A percentile compares a stretch with the other conserved stretches of the same genome.
Conservation (phyloP, 1,140 invertebrate genomes). For the Popillia japonica region DNA sequence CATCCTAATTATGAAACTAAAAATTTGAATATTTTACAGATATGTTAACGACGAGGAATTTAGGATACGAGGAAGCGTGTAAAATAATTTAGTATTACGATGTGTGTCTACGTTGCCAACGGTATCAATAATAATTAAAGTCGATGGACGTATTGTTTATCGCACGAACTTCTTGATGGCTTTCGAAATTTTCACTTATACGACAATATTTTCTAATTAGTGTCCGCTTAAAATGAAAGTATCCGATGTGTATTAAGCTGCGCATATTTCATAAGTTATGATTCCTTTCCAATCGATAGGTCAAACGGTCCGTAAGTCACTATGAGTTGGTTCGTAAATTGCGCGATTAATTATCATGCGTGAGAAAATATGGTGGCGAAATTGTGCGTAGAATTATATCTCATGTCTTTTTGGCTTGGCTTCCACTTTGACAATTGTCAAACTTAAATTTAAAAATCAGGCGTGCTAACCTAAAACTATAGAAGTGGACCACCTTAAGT, state of each 20-base stretch:
- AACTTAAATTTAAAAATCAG: too few relatives aligned
- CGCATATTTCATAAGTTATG: conserved; percentile 9
- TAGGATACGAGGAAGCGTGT: background rate
- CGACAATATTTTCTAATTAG: background rate
- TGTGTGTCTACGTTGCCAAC: background rate
- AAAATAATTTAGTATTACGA: background rate
- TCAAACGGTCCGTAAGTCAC: background rate
- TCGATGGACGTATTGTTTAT: background rate
- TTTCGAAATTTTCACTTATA: conserved; percentile 23
- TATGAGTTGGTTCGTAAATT: background rate
- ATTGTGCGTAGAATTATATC: too few relatives aligned
- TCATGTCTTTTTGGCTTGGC: too few relatives aligned
- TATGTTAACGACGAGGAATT: background rate
- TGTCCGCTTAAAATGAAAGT: conserved; percentile 11
- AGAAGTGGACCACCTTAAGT: too few relatives aligned
- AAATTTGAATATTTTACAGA: conserved; percentile 24
- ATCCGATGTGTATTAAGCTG: background rate
- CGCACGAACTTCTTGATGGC: background rate
- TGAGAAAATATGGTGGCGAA: background rate
- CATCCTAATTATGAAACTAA: background rate
- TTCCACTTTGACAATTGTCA: too few relatives aligned
- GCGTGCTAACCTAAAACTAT: too few relatives aligned
- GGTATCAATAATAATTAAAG: background rate
- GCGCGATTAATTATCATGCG: background rate
- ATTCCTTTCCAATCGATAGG: conserved; percentile 14